phyloP scores from a whole-genome alignment of 2,888 invertebrate genomes.

The Trilocha varians region DNA sequence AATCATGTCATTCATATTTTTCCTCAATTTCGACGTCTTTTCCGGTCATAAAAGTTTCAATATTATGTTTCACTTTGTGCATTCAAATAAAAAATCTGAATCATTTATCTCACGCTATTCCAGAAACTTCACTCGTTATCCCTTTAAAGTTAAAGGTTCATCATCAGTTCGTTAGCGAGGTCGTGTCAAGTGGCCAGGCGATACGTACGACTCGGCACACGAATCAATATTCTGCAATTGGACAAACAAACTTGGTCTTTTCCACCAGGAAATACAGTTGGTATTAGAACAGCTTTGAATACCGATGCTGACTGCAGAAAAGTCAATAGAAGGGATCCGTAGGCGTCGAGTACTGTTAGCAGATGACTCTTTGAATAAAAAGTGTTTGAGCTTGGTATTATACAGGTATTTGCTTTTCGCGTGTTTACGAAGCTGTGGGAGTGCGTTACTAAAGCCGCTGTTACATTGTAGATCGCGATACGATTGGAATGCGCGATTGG shows the following conservation, averaged over 20 bases:
- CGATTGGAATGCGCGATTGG: conserved; percentile 7
- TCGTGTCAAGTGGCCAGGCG: conserved; percentile 37
- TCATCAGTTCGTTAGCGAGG: conserved; percentile 44
- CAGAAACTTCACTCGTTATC: conserved; percentile 16
- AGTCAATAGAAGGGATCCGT: conserved; percentile 25
- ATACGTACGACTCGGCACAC: conserved; percentile 16
- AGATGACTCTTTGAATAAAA: conserved; percentile 27
- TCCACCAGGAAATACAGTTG: conserved; percentile 4
- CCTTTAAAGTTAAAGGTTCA: conserved; percentile 31
- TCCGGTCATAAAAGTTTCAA: neutral
- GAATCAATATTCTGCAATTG: conserved; percentile 1
- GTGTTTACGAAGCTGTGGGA: conserved; percentile 33
- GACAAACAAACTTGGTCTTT: conserved; percentile 16
- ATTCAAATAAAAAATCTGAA: conserved; percentile 22
- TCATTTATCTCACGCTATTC: conserved; percentile 12
- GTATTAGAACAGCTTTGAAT: conserved; percentile 5
- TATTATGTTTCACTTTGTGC: conserved; percentile 21
- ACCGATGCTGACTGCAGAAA: conserved; percentile 16
- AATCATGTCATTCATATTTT: neutral
- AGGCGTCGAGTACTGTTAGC: conserved; percentile 49
- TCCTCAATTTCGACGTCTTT: neutral
- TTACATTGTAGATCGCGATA: conserved; percentile 1
- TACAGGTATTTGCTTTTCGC: conserved; percentile 33
- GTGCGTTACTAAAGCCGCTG: conserved; percentile 8
- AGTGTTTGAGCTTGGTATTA: conserved; percentile 38